Evolutionary conservation across 1,140 invertebrate genomes (phyloP), one percentile per base, ranked within the genome.

Genomic region (Augochlora pura): DNA sequence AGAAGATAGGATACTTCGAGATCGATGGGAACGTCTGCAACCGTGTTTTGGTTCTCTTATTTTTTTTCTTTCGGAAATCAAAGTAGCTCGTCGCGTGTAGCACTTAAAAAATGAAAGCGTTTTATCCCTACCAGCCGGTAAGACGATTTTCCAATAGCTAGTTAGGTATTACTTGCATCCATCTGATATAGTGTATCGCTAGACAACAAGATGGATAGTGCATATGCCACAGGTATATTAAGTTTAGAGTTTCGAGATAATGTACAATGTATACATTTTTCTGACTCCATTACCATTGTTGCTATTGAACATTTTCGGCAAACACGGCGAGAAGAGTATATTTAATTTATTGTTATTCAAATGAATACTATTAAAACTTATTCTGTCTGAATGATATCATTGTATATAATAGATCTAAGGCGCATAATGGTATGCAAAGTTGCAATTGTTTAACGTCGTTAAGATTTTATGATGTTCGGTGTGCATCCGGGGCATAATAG

Each of bases 401-500:
- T 93, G 91, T 93, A 92, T 86, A 92, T 92, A 93, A 91, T 92
- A 92, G 88, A 88, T 87, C 85, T 91, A 88, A 89, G 89, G 89
- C 87, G 64, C 73, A 82, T 91, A 89, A 89, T 77, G 76, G 82
- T 88, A 90, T 77, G 84, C 86, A 83, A 83, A 90, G 85, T 87
- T 86, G 82, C 74, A 88, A 88, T 85, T 87, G 85, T 90, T 89
- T 83, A 83, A 89, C 46, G 63, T 86, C 86, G 79, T 88, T 85
- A 42, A 83, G 72, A 77, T 64, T 67, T 78, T 81, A 74, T 60
- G 63, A 71, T 73, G 49, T 77, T 85, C 74, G n/a, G 67, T 71
- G 27, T 78, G 49, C 63, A 59, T 65, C 32, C n/a, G n/a, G n/a
- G 64, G 66, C 67, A 54, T n/a, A 65, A 62, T 9, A 52, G 46